Percentiles rank a stretch among this genome's conserved stretches.
Conservation (phyloP, 2,888 invertebrate species). For the Nymphalis c-album region DNA sequence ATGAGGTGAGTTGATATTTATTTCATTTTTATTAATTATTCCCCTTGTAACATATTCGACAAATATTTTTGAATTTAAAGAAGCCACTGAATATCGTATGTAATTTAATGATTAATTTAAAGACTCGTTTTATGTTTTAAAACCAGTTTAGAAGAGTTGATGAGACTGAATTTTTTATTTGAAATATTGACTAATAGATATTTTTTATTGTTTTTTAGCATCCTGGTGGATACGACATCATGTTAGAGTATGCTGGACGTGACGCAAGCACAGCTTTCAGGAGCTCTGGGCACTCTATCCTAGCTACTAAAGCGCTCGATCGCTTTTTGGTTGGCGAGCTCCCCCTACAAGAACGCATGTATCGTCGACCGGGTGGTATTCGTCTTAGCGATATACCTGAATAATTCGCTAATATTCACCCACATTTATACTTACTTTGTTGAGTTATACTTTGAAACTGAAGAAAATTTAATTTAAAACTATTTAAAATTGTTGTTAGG, state of each 20-base stretch:
- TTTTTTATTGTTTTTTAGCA: conserved; percentile 77
- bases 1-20: conserved; percentile 77
- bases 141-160: not conserved
- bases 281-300: conserved; percentile 88
- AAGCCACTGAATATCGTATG: too few relatives aligned
- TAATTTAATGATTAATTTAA: too few relatives aligned
- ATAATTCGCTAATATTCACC: conserved; percentile 44
- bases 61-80: not conserved
- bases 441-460: not conserved
- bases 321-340: conserved; percentile 89
- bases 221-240: conserved; percentile 91
- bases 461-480: not conserved
- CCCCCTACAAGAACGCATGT: conserved; percentile 87
- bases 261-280: conserved; percentile 92
- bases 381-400: conserved; percentile 81
- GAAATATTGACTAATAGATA: not conserved
- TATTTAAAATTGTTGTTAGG: conserved; percentile 16
- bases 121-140: too few relatives aligned
- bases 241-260: conserved; percentile 91
- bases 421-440: not conserved
- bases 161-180: not conserved
- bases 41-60: not conserved
- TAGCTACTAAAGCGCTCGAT: conserved; percentile 84
- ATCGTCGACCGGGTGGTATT: conserved; percentile 83
- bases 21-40: not conserved